Base-by-base conservation (phyloP, 2,888 invertebrate genomes). In the Gnatocerus cornutus region DNA sequence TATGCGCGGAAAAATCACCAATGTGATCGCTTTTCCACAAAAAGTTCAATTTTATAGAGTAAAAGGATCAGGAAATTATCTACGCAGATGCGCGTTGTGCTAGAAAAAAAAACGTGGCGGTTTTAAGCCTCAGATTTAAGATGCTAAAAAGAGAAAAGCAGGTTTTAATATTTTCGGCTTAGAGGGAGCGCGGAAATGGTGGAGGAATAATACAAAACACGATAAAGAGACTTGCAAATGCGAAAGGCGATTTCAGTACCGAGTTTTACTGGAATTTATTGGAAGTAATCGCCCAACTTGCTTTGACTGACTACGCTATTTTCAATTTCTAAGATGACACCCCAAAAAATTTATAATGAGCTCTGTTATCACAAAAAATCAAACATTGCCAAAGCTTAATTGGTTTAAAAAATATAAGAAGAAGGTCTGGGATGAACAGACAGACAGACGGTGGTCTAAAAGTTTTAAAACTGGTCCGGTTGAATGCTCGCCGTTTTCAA, bases 221-320 rank as follows among this genome's bases (percentile, higher is more conserved):
- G n/a, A 55, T 55, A 55, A 55, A 55, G 39, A 16, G 53, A 55
- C 53, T 55, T 39, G 53, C 53, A 39, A 55, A 55, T 55, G 53
- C 37, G 53, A 39, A 55, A 37, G 37, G 39, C 53, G 53, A 55
- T 39, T 55, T 16, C 30, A 3, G 52, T 33, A 39, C 37, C 12
- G 14, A 39, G 16, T 55, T 55, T 39, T 16, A 13, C 37, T 13
- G 52, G 48, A 55, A 55, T 55, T 55, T 55, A 55, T 55, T 37
- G 53, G 39, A 55, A 39, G 53, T 55, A 55, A 55, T 55, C 53
- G 53, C 39, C 4, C 16, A 39, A 39, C 37, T 33, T 52, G 39
- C 37, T 33, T 37, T 55, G 37, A 39, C 53, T 27, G n/a, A 21
- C 4, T 21, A 21, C 4, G 1, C 21, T 21, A n/a, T n/a, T 4